These are phyloP conservation scores for Perca fluviatilis DNA, from an alignment of 2,113 vertebrate genomes.

Conservation along the genomic window DNA sequence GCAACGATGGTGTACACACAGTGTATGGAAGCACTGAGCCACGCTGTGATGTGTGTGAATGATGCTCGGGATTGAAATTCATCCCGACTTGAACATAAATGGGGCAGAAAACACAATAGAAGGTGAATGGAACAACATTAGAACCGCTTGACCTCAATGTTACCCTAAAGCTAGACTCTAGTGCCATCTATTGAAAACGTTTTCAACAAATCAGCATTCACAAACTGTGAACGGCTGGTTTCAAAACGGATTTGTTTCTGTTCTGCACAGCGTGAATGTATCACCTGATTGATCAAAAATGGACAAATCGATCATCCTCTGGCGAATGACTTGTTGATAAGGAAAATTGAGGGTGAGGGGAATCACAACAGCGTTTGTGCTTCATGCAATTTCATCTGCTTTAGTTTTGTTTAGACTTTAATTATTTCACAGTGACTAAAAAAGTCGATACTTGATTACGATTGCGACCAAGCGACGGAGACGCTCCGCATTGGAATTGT, in stretches of 20 bases:
- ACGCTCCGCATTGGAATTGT: not conserved
- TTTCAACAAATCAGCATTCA: constrained; percentile 75
- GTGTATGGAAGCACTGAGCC: not conserved
- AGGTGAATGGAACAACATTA: constrained; percentile 62
- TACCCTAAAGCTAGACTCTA: constrained; percentile 92
- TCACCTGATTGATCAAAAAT: not conserved
- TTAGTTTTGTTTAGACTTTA: not conserved
- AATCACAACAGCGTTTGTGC: not conserved
- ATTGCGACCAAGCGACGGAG: not conserved
- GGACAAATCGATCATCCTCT: constrained; percentile 15
- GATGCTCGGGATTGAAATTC: constrained; percentile 25
- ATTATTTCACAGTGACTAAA: not conserved
- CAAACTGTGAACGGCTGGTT: constrained; percentile 19
- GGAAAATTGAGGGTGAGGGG: not conserved
- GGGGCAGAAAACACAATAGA: constrained; percentile 44
- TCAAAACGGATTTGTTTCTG: not conserved
- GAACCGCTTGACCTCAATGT: constrained; percentile 81
- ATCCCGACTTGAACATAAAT: constrained; percentile 25
- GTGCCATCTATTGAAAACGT: constrained; percentile 97
- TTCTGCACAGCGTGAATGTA: not conserved
- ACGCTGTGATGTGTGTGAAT: constrained; percentile 7
- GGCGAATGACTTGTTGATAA: constrained; percentile 60
- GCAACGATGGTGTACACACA: not conserved
- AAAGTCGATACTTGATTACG: not conserved
- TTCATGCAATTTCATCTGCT: not conserved